These are phyloP conservation scores for Dreissena rostriformis DNA, from an alignment of 1,140 invertebrate species.

Conservation along the genomic window DNA sequence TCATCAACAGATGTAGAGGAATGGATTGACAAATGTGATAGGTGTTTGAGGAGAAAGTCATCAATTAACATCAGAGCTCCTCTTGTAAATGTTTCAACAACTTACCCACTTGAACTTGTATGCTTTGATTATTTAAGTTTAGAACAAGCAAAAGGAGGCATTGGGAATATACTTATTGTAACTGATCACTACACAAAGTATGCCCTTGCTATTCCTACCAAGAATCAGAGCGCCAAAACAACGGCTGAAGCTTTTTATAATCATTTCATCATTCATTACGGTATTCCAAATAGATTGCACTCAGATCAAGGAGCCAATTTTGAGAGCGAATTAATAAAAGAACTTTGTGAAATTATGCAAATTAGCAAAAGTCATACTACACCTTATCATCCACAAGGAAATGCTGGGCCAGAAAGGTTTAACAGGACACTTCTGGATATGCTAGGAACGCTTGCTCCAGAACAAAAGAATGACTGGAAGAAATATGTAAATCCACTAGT, in stretches of 20 bases:
- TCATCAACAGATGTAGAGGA: no score
- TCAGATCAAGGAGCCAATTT: slow-evolving; percentile 33
- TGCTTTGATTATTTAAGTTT: slow-evolving; percentile 13
- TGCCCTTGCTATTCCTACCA: slow-evolving; percentile 31
- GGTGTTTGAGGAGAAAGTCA: not conserved
- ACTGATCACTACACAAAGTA: slow-evolving; percentile 42
- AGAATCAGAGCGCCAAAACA: slow-evolving; percentile 38
- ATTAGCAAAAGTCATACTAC: slow-evolving; percentile 35
- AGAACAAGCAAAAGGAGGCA: slow-evolving; percentile 22
- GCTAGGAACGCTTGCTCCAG: slow-evolving; percentile 31
- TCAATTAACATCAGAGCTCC: not conserved
- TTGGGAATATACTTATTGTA: slow-evolving; percentile 18
- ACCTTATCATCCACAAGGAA: slow-evolving; percentile 46
- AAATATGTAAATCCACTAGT: slow-evolving; percentile 37
- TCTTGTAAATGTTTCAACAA: not conserved
- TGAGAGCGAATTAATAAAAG: slow-evolving; percentile 39
- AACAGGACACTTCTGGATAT: slow-evolving; percentile 38
- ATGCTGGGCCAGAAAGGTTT: no score
- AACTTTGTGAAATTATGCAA: slow-evolving; percentile 21
- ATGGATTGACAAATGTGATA: slow-evolving; percentile 21
- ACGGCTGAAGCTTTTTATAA: slow-evolving; percentile 41
- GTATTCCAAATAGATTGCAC: not conserved
- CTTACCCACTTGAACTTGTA: not conserved
- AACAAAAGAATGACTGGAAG: slow-evolving; percentile 52
- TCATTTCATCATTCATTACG: slow-evolving; percentile 24